Percentiles rank a stretch among this genome's conserved stretches.
Conservation (phyloP, 2,888 invertebrate genomes). For the Tiliacea citrago region DNA sequence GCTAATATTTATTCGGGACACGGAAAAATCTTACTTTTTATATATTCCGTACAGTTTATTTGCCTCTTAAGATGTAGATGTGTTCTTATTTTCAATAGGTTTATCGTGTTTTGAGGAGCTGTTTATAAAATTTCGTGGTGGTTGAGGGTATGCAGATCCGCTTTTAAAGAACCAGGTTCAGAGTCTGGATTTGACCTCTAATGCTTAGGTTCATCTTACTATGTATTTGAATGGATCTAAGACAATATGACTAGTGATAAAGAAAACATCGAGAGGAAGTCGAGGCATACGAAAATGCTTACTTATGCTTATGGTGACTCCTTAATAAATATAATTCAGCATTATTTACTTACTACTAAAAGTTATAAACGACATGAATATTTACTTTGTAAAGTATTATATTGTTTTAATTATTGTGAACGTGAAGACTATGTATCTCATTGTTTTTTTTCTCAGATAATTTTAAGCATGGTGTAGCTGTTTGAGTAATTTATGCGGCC, state of each 20-base stretch:
- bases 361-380: background rate
- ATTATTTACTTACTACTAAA: background rate
- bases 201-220: background rate
- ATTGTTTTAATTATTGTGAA: no score
- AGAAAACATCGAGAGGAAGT: background rate
- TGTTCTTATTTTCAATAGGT: constrained; percentile 61
- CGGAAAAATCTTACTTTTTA: constrained; percentile 64
- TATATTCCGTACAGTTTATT: constrained; percentile 64
- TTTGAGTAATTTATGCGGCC: no score
- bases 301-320: no score
- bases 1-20: constrained; percentile 66
- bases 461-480: no score
- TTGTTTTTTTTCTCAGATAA: no score
- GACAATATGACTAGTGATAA: background rate
- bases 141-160: background rate
- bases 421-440: no score
- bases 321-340: background rate
- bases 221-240: no score
- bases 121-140: background rate
- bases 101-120: constrained; percentile 42
- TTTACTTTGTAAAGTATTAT: no score
- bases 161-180: background rate
- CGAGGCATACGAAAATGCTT: no score
- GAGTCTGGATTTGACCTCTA: background rate
- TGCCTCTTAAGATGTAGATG: constrained; percentile 56